A percentile compares a stretch with the other conserved stretches of the same genome.
Evolutionary conservation across 1,140 invertebrate genomes (phyloP).

Genomic region (Tetramorium parvispinum): DNA sequence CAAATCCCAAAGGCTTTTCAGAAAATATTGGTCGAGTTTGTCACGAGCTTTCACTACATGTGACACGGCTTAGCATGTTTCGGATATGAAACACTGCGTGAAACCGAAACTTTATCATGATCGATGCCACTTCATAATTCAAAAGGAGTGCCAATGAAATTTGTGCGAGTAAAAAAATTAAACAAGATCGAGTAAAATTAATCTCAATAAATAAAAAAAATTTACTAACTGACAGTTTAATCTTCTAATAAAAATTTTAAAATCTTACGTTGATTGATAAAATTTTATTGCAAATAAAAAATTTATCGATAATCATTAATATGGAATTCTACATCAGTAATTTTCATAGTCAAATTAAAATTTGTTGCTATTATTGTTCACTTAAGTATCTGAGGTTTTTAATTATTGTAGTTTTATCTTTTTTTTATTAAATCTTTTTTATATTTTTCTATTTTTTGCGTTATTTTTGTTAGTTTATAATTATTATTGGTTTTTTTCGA

Average conservation of each 20-base stretch:
- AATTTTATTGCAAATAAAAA: not conserved
- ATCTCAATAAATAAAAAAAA: not conserved
- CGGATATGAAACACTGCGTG: not conserved
- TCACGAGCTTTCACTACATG: not conserved
- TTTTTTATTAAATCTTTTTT: too few relatives aligned
- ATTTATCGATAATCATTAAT: not conserved
- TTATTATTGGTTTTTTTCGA: too few relatives aligned
- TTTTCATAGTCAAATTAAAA: not conserved
- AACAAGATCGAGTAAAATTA: not conserved
- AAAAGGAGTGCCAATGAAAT: not conserved
- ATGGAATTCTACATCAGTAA: not conserved
- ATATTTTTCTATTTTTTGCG: too few relatives aligned
- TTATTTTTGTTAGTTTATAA: too few relatives aligned
- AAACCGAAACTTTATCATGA: not conserved
- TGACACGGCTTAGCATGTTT: not conserved
- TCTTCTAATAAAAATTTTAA: not conserved
- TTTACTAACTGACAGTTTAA: not conserved
- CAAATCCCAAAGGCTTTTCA: conserved; percentile 60
- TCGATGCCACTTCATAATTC: not conserved
- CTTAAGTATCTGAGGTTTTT: too few relatives aligned
- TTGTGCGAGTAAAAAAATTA: not conserved
- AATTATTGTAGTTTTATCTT: too few relatives aligned
- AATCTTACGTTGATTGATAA: not conserved
- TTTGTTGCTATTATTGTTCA: not conserved
- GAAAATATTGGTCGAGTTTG: conserved; percentile 39